Base-by-base conservation (phyloP, 2,797 vertebrate genomes). In the Urophycis tenuis region DNA sequence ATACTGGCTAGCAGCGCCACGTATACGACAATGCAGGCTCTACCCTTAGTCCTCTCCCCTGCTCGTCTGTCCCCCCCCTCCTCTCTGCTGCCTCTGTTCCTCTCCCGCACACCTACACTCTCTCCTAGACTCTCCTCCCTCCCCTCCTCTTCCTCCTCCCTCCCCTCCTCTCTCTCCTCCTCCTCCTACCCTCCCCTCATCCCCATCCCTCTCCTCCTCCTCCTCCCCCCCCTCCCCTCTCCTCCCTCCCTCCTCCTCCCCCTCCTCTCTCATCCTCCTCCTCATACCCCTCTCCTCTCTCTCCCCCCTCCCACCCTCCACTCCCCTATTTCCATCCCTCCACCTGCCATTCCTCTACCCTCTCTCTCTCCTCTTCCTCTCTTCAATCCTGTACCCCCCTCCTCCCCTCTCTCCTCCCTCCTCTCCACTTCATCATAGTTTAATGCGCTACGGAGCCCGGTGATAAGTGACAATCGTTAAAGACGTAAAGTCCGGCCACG, bases 1-100 rank as follows among this genome's bases (percentile, higher is more conserved):
- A 79, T 60, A 53, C 75, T 15, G 41, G 3, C 84, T 77, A 76
- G 3, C 60, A 81, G 19, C 19, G n/a, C 49, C 8, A 19, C 45
- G 45, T 19, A 12, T 41, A 3, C 45, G 7, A 49, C 45, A 49
- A 39, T 11, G 12, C 49, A 60, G 49, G 49, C 25, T 60, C 7
- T n/a, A n/a, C n/a, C 22, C 49, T 60, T 60, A n/a, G 22, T 60
- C 49, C 25, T 22, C 49, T 8, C 22, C 25, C 19, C 49, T 60
- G 15, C 49, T 60, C 49, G n/a, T 8, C 49, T 60, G 17, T 25
- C 15, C 1, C 22, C 49, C 49, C 25, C 49, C 49, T n/a, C 19
- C 49, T 53, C 49, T 53, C 12, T 11, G 8, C 36, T 12, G 3
- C 41, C 30, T 22, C 5, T 45, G 11, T 22, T n/a, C 9, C 22